A percentile compares a stretch with the other conserved stretches of the same genome.
These are phyloP conservation scores for Adelphocoris suturalis DNA, from an alignment of 2,888 invertebrate species.

Conservation along the genomic window DNA sequence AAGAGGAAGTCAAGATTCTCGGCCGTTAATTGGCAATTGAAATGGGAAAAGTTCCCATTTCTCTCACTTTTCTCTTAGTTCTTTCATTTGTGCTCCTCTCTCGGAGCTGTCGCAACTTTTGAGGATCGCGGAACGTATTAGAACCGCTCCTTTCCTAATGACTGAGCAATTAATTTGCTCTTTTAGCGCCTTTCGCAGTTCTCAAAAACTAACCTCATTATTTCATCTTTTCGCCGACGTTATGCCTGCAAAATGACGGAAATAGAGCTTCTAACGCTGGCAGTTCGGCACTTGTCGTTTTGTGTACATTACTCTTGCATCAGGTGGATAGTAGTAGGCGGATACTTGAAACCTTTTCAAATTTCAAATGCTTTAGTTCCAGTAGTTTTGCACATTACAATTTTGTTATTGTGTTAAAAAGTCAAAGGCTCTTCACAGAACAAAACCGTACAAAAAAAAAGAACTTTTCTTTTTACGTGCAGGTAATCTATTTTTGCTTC, in stretches of 20 bases:
- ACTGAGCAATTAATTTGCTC: slow-evolving; percentile 1
- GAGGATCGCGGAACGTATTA: slow-evolving; percentile 15
- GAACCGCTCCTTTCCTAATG: background rate
- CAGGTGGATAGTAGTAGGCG: too few species aligned
- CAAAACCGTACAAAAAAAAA: too few species aligned
- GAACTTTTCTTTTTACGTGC: too few species aligned
- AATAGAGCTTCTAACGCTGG: too few species aligned
- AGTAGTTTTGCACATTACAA: too few species aligned
- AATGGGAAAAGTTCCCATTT: slow-evolving; percentile 11
- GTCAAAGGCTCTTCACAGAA: too few species aligned
- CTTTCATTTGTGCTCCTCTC: background rate
- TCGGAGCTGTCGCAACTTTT: slow-evolving; percentile 1
- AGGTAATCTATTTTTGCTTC: too few species aligned
- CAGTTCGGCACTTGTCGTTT: too few species aligned
- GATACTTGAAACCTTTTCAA: too few species aligned
- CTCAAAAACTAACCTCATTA: background rate
- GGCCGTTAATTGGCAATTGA: slow-evolving; percentile 4
- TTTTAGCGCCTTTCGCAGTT: background rate
- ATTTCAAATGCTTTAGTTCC: too few species aligned
- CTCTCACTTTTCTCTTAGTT: background rate
- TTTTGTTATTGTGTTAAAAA: too few species aligned
- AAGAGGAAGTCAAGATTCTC: background rate
- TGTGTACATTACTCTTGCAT: too few species aligned
- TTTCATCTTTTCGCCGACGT: background rate
- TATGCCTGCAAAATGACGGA: background rate